A percentile compares a stretch with the other conserved stretches of the same genome.
phyloP scores from a whole-genome alignment of 2,888 invertebrate species.

The Copidosoma aretas region DNA sequence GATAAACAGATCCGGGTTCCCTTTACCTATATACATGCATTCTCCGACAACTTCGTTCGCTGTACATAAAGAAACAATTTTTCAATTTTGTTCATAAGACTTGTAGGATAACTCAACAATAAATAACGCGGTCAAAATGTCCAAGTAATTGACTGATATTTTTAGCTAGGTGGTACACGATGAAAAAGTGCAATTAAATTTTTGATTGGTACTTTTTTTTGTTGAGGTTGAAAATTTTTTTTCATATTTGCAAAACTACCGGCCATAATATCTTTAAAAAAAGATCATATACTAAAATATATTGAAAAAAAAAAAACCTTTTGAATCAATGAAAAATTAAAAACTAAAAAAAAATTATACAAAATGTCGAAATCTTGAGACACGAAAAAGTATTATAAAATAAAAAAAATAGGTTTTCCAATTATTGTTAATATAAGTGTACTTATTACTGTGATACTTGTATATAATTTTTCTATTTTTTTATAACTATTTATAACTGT shows the following conservation, averaged over 20 bases:
- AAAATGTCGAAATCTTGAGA: too few relatives aligned
- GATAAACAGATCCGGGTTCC: too few relatives aligned
- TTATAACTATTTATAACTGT: too few relatives aligned
- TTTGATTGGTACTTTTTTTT: conserved; percentile 18
- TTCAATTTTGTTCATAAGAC: conserved; percentile 12
- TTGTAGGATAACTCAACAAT: neutral
- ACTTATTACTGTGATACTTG: too few relatives aligned
- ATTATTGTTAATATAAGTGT: neutral
- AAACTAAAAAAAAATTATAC: too few relatives aligned
- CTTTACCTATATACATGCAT: too few relatives aligned
- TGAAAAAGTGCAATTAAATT: conserved; percentile 14
- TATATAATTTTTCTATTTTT: too few relatives aligned
- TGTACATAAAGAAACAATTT: conserved; percentile 32
- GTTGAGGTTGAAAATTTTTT: conserved; percentile 6
- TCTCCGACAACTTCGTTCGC: conserved; percentile 15
- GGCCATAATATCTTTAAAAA: neutral
- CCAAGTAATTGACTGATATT: conserved; percentile 40
- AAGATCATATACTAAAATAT: too few relatives aligned
- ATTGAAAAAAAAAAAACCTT: too few relatives aligned
- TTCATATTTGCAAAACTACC: neutral
- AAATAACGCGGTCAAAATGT: conserved; percentile 15
- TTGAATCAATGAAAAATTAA: too few relatives aligned
- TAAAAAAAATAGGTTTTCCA: neutral
- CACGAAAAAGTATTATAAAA: neutral
- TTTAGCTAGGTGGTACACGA: conserved; percentile 11